These are phyloP conservation scores for Ceratitis capitata DNA, from an alignment of 1,140 invertebrate species.

Conservation along the genomic window DNA sequence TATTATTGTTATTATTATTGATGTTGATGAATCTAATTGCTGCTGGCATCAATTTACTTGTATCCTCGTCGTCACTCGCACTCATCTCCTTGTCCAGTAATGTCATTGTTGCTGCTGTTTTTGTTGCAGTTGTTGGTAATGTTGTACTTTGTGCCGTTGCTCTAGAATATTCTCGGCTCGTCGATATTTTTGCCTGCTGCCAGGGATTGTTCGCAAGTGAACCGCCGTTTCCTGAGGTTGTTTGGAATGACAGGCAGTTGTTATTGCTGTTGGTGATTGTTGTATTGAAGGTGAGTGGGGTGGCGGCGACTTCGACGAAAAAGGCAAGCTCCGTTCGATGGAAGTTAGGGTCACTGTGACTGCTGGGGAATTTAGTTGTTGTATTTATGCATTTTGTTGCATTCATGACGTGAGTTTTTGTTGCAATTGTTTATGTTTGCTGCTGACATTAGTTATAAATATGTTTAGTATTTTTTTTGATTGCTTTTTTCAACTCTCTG, in stretches of 20 bases:
- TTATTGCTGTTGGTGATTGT: background rate
- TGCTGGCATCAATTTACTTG: background rate
- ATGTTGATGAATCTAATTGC: constrained; percentile 2
- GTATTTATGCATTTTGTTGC: background rate
- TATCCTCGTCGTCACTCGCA: background rate
- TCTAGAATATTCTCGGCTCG: background rate
- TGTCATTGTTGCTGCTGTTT: background rate
- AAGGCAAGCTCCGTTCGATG: background rate
- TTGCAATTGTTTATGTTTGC: background rate
- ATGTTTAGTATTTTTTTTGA: no score
- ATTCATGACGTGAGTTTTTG: background rate
- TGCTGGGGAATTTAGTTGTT: background rate
- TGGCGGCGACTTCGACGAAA: background rate
- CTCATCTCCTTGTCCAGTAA: background rate
- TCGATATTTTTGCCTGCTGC: background rate
- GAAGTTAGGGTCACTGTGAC: background rate
- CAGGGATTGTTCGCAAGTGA: background rate
- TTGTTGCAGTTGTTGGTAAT: background rate
- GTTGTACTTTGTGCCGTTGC: background rate
- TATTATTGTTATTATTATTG: background rate
- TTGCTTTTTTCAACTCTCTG: no score
- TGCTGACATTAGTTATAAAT: background rate
- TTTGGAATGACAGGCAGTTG: background rate
- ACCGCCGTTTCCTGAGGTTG: background rate
- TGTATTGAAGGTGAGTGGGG: background rate